These are phyloP conservation scores for Steinernema khuongi DNA, from an alignment of 1,140 invertebrate genomes.

Conservation along the genomic window DNA sequence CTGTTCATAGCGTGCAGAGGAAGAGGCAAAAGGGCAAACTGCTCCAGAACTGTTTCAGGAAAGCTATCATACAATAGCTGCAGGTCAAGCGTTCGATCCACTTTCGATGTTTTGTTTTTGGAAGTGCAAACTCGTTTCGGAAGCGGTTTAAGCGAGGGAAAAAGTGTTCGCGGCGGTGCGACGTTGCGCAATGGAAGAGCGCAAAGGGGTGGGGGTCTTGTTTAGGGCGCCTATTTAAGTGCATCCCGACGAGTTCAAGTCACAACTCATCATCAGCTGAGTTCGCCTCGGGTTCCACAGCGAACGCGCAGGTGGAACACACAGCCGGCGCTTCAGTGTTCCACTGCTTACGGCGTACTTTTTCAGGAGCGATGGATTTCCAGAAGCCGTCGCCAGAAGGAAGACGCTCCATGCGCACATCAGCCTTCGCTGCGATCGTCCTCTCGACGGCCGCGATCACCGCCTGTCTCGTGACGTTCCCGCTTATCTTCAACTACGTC, in stretches of 20 bases:
- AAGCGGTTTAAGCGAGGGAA: background rate
- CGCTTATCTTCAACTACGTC: constrained; percentile 41
- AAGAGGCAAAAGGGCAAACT: no score
- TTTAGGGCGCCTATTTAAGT: background rate
- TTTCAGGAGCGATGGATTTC: constrained; percentile 11
- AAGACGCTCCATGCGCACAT: constrained; percentile 31
- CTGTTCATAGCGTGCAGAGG: no score
- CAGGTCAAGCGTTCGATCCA: constrained; percentile 10
- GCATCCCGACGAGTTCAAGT: background rate
- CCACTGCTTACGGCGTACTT: background rate
- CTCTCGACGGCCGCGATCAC: constrained; percentile 42
- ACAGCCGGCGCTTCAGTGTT: background rate
- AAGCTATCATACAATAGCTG: background rate
- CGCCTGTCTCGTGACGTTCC: constrained; percentile 43
- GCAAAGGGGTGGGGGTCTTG: background rate
- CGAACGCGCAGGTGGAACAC: constrained; percentile 6
- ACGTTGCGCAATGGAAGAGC: background rate
- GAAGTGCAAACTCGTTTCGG: background rate
- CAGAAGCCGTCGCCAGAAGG: constrained; percentile 19
- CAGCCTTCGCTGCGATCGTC: constrained; percentile 42
- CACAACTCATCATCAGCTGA: constrained; percentile 3
- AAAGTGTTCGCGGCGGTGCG: background rate
- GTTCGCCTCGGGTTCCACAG: background rate
- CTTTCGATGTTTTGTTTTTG: constrained; percentile 10
- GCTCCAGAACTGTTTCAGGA: no score